Base-by-base conservation (phyloP, 2,888 invertebrate species). In the Apomyelois bistriatella region DNA sequence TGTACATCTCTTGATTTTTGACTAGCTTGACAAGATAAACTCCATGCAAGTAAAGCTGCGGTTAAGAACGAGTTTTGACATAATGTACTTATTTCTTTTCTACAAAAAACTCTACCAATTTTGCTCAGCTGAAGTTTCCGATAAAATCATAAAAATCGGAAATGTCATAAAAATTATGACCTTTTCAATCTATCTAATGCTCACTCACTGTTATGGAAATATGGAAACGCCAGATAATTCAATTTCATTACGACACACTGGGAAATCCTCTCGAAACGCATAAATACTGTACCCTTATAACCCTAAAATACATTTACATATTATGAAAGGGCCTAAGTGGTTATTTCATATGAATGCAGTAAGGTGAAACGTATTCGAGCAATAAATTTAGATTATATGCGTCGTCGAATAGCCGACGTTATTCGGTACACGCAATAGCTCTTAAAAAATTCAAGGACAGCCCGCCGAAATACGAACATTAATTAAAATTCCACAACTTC, bases 301-400 rank as follows among this genome's bases (percentile, higher is more conserved):
- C 36, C 16, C 12, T 22, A 48, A 13, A 28, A 32, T 46, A 47
- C 51, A 53, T 53, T 53, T 51, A 38, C 40, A 41, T 53, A 52
- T 52, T 47, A 52, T 57, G 53, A 54, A 54, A 54, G 49, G 53
- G 48, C 30, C 53, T 53, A 54, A 52, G 52, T 49, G 38, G 17
- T 48, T 53, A 56, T 53, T 57, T 43, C 51, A 60, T 50, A 53
- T 43, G 47, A 53, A 56, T 56, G 54, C 58, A 58, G 47, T 52
- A 56, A 52, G 59, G 58, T 59, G 57, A 59, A 62, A 64, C 57
- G 54, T 60, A 58, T 57, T 61, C 62, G 54, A 53, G 58, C 59
- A 60, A 61, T 64, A 67, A 68, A 70, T 63, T 62, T 54, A 61
- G 57, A 65, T 70, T 67, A 66, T 59, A 60, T 60, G 58, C 65